These are phyloP conservation scores for Hestina assimilis DNA, from an alignment of 1,140 invertebrate species.

Conservation along the genomic window DNA sequence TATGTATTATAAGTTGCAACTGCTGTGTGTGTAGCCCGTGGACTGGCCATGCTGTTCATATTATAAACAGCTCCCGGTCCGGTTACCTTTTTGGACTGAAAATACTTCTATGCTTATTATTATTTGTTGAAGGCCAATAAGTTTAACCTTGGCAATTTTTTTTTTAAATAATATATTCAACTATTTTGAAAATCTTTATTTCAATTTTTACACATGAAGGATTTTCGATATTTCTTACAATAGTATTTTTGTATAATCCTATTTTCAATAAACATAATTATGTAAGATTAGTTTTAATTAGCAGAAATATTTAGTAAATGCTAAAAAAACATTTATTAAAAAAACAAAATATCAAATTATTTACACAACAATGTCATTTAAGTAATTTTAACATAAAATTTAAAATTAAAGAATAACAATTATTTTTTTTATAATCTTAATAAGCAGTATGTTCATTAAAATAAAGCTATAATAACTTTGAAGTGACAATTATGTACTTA, in stretches of 20 bases:
- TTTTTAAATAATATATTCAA: background rate
- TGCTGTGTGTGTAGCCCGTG: too few relatives aligned
- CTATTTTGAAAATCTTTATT: slow-evolving; percentile 65
- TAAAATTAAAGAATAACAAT: slow-evolving; percentile 60
- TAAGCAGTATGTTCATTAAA: slow-evolving; percentile 43
- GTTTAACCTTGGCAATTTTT: too few relatives aligned
- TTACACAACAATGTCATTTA: slow-evolving; percentile 66
- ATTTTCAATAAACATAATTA: slow-evolving; percentile 27
- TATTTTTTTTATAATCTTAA: slow-evolving; percentile 45
- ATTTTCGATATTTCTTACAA: slow-evolving; percentile 53
- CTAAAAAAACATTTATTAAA: slow-evolving; percentile 43
- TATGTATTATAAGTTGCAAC: too few relatives aligned
- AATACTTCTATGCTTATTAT: background rate
- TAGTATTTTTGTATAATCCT: slow-evolving; percentile 47
- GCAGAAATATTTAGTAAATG: slow-evolving; percentile 36
- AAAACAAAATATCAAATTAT: slow-evolving; percentile 61
- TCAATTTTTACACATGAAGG: slow-evolving; percentile 67
- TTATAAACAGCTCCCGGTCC: too few relatives aligned
- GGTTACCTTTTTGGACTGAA: background rate
- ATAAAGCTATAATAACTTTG: slow-evolving; percentile 52
- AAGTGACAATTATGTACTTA: slow-evolving; percentile 30
- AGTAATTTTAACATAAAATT: slow-evolving; percentile 55
- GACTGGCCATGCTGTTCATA: too few relatives aligned
- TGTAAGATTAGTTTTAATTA: slow-evolving; percentile 35
- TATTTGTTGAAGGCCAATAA: too few relatives aligned